Conservation (phyloP, 1,140 invertebrate species). For the Drosophila carrolli region DNA sequence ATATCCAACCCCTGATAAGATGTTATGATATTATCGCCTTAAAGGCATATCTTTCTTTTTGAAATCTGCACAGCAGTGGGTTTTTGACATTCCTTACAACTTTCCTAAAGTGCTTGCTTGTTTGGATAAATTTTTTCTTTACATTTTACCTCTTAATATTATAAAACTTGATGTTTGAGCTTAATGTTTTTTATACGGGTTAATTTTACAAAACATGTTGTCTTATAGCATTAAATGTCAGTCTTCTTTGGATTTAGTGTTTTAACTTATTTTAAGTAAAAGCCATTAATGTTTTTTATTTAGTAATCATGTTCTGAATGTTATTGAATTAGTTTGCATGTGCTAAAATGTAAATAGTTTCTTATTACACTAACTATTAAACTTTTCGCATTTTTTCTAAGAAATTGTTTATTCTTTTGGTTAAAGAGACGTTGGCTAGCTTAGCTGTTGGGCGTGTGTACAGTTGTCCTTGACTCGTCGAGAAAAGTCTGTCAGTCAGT, state of each 20-base stretch:
- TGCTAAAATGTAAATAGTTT: no score
- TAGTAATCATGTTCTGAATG: no score
- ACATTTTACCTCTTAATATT: no score
- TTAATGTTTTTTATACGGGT: no score
- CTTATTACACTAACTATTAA: no score
- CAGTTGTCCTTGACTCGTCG: constrained; percentile 58
- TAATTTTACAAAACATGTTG: no score
- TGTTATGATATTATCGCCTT: constrained; percentile 16
- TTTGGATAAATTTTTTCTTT: background rate
- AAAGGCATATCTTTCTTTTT: background rate
- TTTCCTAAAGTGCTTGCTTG: background rate
- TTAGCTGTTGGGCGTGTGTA: constrained; percentile 24
- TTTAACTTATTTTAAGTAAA: no score
- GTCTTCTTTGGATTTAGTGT: no score
- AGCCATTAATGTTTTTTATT: no score
- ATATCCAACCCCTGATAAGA: constrained; percentile 11
- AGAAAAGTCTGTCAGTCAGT: constrained; percentile 9
- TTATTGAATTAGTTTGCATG: no score
- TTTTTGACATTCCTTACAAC: background rate
- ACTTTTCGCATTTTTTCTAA: background rate
- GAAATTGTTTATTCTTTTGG: background rate
- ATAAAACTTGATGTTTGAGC: no score
- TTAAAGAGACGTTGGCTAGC: background rate
- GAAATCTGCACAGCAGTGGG: constrained; percentile 6
- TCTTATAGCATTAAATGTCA: no score